Evolutionary conservation across 1,140 invertebrate genomes (phyloP).

Genomic region (Drosophila nigrodunni): DNA sequence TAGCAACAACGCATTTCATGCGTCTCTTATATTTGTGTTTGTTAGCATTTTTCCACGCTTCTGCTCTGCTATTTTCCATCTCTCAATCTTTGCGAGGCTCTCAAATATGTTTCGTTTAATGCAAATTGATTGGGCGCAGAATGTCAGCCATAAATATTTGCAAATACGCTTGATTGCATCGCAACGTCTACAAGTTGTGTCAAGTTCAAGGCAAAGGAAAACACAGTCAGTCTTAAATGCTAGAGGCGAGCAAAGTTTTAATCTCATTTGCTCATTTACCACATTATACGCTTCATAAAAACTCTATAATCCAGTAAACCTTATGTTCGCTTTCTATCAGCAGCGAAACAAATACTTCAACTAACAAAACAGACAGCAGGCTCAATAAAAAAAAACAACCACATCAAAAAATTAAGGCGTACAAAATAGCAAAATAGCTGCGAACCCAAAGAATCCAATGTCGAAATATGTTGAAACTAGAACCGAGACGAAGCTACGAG

Average conservation of each 20-base stretch:
- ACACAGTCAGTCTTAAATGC: background rate
- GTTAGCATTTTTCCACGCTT: conserved; percentile 58
- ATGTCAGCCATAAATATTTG: conserved; percentile 71
- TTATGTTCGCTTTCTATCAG: conserved; percentile 35
- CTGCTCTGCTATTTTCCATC: conserved; percentile 3
- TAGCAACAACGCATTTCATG: conserved; percentile 44
- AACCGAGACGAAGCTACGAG: conserved; percentile 46
- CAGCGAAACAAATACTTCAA: conserved; percentile 57
- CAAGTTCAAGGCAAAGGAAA: conserved; percentile 42
- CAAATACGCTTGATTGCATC: conserved; percentile 63
- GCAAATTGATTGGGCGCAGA: conserved; percentile 80
- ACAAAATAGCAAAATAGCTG: conserved; percentile 55
- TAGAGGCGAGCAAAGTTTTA: conserved; percentile 51
- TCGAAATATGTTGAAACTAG: conserved; percentile 30
- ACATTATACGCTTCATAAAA: conserved; percentile 75
- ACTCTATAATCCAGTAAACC: conserved; percentile 69
- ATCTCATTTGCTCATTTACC: conserved; percentile 74
- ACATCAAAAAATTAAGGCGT: background rate
- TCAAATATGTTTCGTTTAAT: conserved; percentile 64
- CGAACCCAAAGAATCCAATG: conserved; percentile 2
- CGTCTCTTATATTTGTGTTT: conserved; percentile 34
- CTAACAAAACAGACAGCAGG: conserved; percentile 32
- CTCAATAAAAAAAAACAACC: conserved; percentile 50
- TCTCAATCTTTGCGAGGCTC: conserved; percentile 25
- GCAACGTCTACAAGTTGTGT: conserved; percentile 29